Base-by-base conservation (phyloP, 1,140 invertebrate genomes). In the Drosophila ananassae region DNA sequence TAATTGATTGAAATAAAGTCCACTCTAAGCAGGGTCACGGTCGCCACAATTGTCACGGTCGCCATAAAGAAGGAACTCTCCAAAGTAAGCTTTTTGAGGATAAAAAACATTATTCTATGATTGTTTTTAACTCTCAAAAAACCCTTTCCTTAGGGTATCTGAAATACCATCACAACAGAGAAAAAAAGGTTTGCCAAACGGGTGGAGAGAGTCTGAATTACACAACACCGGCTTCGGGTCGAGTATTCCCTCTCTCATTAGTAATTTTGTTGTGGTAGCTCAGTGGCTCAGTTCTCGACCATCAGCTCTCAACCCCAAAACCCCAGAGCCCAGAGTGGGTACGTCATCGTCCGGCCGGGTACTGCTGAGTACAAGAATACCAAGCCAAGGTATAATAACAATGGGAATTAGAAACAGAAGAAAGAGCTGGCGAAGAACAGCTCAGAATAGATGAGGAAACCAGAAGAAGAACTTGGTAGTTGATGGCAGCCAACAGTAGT, bases 201-300 rank as follows among this genome's bases (percentile, higher is more conserved):
- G 39, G 51, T 9, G 12, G 46, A 41, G 61, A 66, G n/a, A 56
- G 44, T 21, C 22, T 39, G 30, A 41, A 30, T 66, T 63, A 44
- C 37, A 64, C 47, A 67, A 64, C 34, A 46, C 34, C 59, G 59
- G 34, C 59, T 25, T 21, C n/a, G 41, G 5, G 6, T 0, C 10
- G 30, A 44, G 28, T 22, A 10, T n/a, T 46, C 8, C 59, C 60
- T 67, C 60, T 52, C 63, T 53, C 47, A 64, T 64, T 64, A 25
- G 63, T 4, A 28, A 64, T 64, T 67, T 64, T 67, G 60, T 67
- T 67, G 63, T 67, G 63, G 59, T 67, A 67, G 63, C 60, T 63
- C 63, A 32, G 46, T 30, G 44, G 25, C 25, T 5, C 25, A 28
- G 44, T 25, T 58, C n/a, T 22, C 8, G 8, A 47, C 44, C 44